A percentile compares a stretch with the other conserved stretches of the same genome.
Conservation (phyloP, 2,113 vertebrate genomes). For the Callionymus lyra region DNA sequence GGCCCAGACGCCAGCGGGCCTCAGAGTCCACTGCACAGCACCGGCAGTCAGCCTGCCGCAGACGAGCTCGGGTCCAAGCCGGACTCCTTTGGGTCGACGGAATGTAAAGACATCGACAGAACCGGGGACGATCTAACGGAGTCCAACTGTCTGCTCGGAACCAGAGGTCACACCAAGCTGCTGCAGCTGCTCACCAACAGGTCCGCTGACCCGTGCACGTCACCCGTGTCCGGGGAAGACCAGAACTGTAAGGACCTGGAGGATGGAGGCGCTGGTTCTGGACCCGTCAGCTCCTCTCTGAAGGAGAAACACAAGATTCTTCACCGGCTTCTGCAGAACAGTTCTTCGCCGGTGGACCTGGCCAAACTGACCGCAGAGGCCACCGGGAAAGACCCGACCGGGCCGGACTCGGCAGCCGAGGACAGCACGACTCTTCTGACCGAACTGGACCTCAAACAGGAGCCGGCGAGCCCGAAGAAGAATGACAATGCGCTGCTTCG, state of each 20-base stretch:
- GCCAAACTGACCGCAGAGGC: conserved; percentile 94
- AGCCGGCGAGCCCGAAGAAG: conserved; percentile 93
- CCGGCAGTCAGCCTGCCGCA: conserved; percentile 25
- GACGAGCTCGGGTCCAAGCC: conserved; percentile 19
- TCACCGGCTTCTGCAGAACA: conserved; percentile 94
- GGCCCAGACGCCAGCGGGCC: conserved; percentile 44
- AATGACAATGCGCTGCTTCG: conserved; percentile 97
- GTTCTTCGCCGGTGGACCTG: conserved; percentile 90
- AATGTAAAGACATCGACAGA: conserved; percentile 38
- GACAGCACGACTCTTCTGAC: conserved; percentile 47
- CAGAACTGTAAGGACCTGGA: conserved; percentile 70
- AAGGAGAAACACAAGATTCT: conserved; percentile 99
- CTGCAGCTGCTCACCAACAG: conserved; percentile 94
- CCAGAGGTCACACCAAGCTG: conserved; percentile 92
- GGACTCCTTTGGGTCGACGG: conserved; percentile 30
- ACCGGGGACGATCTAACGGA: conserved; percentile 48
- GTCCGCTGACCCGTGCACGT: conserved; percentile 77
- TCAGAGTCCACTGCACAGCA: conserved; percentile 30
- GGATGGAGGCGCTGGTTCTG: conserved; percentile 27
- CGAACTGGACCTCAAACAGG: conserved; percentile 82
- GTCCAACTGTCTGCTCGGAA: conserved; percentile 71
- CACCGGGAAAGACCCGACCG: conserved; percentile 86
- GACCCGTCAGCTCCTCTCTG: conserved; percentile 69
- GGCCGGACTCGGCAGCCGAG: conserved; percentile 65
- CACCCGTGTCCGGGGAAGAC: conserved; percentile 68